phyloP scores from a whole-genome alignment of 2,888 invertebrate species.

The Drosophila vallismaia region DNA sequence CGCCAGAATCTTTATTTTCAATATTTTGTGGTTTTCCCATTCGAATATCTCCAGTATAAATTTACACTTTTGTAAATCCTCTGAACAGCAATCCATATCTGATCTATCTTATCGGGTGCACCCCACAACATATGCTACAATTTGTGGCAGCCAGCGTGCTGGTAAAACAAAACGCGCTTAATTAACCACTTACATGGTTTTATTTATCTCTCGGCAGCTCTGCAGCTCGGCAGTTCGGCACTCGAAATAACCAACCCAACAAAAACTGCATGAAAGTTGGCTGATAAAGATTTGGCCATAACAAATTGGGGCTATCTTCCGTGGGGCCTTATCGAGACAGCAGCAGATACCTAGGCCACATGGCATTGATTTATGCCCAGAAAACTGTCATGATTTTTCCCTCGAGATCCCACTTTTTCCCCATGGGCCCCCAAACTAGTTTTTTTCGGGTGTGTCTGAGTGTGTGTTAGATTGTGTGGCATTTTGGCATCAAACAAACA shows the following conservation, averaged over 20 bases:
- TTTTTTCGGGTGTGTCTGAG: conserved; percentile 11
- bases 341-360: conserved; percentile 58
- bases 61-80: conserved; percentile 43
- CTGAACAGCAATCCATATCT: conserved; percentile 11
- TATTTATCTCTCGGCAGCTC: conserved; percentile 58
- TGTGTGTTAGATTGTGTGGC: conserved; percentile 9
- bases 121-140: conserved; percentile 73
- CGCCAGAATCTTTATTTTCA: conserved; percentile 13
- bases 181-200: conserved; percentile 78
- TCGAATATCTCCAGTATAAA: neutral
- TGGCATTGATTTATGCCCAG: conserved; percentile 69
- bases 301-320: conserved; percentile 52
- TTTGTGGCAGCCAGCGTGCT: conserved; percentile 47
- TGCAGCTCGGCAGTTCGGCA: no score
- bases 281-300: conserved; percentile 54
- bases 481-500: conserved; percentile 50
- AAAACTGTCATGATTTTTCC: conserved; percentile 41
- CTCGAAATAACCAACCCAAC: conserved; percentile 13
- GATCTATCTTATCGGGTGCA: conserved; percentile 64
- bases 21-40: neutral
- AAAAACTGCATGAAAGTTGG: conserved; percentile 52
- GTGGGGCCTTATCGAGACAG: conserved; percentile 59
- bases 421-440: conserved; percentile 21
- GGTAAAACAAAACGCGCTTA: conserved; percentile 57
- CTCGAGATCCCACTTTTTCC: neutral